Evolutionary conservation across 2,113 vertebrate species (phyloP).

Genomic region (Cnemophilus loriae): DNA sequence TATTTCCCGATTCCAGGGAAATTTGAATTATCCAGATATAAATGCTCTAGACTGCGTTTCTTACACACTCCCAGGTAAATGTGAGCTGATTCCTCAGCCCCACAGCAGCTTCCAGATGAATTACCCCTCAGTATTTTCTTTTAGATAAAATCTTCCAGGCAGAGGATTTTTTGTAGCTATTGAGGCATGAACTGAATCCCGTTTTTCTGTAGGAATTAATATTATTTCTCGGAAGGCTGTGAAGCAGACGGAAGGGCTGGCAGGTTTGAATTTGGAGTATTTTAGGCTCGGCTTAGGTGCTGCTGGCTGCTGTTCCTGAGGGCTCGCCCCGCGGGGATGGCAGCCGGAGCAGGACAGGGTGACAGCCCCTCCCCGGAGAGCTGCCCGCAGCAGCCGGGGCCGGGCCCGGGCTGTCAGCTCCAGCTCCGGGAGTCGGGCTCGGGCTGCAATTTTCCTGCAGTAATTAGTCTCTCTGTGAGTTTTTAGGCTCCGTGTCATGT

Average conservation of each 20-base stretch:
- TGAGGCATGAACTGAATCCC: constrained; percentile 10
- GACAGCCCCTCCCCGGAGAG: neutral
- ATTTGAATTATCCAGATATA: constrained; percentile 37
- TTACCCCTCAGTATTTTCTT: neutral
- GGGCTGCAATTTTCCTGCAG: constrained; percentile 63
- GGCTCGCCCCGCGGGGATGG: neutral
- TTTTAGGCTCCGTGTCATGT: constrained; percentile 70
- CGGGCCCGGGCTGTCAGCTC: constrained; percentile 68
- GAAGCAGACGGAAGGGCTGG: constrained; percentile 1
- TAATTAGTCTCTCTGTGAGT: constrained; percentile 83
- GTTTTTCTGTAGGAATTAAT: neutral
- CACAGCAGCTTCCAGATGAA: neutral
- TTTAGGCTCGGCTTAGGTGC: neutral
- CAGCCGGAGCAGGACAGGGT: neutral
- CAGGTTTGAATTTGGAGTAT: fast-evolving
- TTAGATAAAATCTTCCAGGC: neutral
- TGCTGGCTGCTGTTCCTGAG: neutral
- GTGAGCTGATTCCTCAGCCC: neutral
- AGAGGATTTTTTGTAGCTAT: constrained; percentile 7
- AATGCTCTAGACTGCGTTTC: constrained; percentile 52
- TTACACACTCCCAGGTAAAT: constrained; percentile 56
- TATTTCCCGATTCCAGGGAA: constrained; percentile 42
- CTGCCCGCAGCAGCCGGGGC: constrained; percentile 25
- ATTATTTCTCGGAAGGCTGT: constrained; percentile 21
- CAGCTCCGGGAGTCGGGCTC: constrained; percentile 57